A percentile compares a stretch with the other conserved stretches of the same genome.
These are phyloP conservation scores for Alouatta caraya DNA, from an alignment of 2,797 vertebrate species.

Conservation along the genomic window DNA sequence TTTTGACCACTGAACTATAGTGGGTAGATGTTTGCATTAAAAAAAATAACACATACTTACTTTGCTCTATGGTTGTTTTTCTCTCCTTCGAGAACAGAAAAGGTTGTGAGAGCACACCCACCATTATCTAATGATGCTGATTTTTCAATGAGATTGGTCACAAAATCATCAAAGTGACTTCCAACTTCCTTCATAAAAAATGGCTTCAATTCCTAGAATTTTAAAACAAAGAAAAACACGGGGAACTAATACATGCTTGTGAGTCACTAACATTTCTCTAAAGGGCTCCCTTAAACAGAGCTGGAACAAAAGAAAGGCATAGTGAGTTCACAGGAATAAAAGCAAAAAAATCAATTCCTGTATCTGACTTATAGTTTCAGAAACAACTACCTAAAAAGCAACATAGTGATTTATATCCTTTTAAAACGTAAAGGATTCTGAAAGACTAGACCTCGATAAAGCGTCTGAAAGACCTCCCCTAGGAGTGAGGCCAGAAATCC, in stretches of 20 bases:
- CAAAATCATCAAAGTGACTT: slow-evolving; percentile 92
- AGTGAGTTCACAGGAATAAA: neutral
- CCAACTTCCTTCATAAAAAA: slow-evolving; percentile 94
- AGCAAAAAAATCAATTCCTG: neutral
- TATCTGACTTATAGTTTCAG: neutral
- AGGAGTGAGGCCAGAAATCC: neutral
- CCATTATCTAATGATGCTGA: slow-evolving; percentile 87
- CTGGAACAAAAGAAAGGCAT: neutral
- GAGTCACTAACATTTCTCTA: neutral
- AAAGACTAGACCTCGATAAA: neutral
- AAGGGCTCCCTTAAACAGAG: neutral
- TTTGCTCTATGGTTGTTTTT: slow-evolving; percentile 89
- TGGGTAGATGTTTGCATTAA: neutral
- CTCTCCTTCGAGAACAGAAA: slow-evolving; percentile 83
- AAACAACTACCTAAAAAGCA: slow-evolving; percentile 26
- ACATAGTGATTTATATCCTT: neutral
- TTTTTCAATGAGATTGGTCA: slow-evolving; percentile 94
- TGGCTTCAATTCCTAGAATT: slow-evolving; percentile 89
- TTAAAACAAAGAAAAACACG: slow-evolving; percentile 24
- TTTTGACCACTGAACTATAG: neutral
- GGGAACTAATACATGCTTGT: neutral
- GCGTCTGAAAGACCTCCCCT: neutral
- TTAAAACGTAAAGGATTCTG: neutral
- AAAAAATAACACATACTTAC: slow-evolving; percentile 78
- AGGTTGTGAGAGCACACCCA: slow-evolving; percentile 81